Conservation (phyloP, 1,140 invertebrate genomes). For the Pteromalus puparum region DNA sequence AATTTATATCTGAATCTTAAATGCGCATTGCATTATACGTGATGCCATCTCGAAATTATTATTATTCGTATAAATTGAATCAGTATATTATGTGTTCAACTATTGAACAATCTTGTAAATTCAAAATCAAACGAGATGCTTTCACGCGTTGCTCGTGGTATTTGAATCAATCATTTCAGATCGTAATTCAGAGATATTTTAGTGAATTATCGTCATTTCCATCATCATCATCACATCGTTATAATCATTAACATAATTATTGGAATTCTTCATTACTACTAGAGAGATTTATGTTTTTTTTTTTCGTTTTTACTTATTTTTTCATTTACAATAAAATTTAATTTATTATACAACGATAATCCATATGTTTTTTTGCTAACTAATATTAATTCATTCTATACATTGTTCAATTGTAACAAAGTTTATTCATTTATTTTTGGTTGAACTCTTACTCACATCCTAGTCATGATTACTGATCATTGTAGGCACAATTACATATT, state of each 20-base stretch:
- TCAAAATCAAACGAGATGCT: conserved; percentile 16
- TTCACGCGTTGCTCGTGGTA: neutral
- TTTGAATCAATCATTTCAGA: neutral
- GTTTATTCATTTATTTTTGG: too few species aligned
- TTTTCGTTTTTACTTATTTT: neutral
- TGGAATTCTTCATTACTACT: neutral
- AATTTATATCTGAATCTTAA: conserved; percentile 61
- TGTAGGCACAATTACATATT: too few species aligned
- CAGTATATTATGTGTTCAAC: too few species aligned
- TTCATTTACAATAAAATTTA: too few species aligned
- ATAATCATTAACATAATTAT: neutral
- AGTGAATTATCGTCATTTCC: neutral
- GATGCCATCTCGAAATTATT: conserved; percentile 13
- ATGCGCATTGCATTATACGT: conserved; percentile 57
- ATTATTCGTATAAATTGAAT: neutral
- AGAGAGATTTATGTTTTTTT: neutral
- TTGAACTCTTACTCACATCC: too few species aligned
- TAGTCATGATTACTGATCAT: too few species aligned
- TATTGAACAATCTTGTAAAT: neutral
- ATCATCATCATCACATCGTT: neutral
- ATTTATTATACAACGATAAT: too few species aligned
- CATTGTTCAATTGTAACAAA: too few species aligned
- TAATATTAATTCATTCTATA: too few species aligned
- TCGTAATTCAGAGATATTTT: neutral
- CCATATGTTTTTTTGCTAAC: too few species aligned